Evolutionary conservation across 2,113 vertebrate species (phyloP).

Genomic region (Arenaria interpres): DNA sequence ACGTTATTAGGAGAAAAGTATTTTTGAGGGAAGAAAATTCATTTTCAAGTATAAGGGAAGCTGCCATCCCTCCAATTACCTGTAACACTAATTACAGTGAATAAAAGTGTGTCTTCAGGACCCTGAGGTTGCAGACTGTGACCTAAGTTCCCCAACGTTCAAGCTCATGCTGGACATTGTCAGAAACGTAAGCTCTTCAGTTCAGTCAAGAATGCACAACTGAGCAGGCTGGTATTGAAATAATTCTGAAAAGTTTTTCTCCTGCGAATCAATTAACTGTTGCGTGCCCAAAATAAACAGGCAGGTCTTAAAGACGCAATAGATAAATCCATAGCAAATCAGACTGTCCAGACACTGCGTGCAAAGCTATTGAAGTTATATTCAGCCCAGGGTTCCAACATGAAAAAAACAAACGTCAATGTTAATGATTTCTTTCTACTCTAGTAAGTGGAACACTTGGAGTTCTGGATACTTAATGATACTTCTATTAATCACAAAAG

Average conservation of each 20-base stretch:
- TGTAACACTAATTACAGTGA: not conserved
- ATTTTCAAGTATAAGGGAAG: not conserved
- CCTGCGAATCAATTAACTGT: not conserved
- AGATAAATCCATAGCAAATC: not conserved
- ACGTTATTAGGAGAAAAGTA: not conserved
- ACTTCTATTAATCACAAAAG: not conserved
- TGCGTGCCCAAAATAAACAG: not conserved
- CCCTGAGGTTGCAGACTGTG: accelerated
- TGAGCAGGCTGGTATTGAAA: not conserved
- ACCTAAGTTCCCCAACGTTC: not conserved
- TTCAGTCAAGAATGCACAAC: not conserved
- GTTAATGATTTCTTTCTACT: not conserved
- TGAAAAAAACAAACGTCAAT: not conserved
- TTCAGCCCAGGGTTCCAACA: not conserved
- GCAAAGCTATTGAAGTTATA: not conserved
- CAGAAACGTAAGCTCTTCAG: not conserved
- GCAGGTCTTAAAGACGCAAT: accelerated
- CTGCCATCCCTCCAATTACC: not conserved
- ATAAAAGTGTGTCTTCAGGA: not conserved
- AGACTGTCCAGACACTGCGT: not conserved
- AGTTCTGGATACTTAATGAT: not conserved
- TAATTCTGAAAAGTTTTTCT: not conserved
- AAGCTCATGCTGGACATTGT: not conserved
- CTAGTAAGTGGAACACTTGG: not conserved
- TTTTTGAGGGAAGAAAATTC: not conserved